Evolutionary conservation across 2,888 invertebrate genomes (phyloP), one percentile per base, ranked within the genome.

Genomic region (Polydrusus pterygomalis): DNA sequence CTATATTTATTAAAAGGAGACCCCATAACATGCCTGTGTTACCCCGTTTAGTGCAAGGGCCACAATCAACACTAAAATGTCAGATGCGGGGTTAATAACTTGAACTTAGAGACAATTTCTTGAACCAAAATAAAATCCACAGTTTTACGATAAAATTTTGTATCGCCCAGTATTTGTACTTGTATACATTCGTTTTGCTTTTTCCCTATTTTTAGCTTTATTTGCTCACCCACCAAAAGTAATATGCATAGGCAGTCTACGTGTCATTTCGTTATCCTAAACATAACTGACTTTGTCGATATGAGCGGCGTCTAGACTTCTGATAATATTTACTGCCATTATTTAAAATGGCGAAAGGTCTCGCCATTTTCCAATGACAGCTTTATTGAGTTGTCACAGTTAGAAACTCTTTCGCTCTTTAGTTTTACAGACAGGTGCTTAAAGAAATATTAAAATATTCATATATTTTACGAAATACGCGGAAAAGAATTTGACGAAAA

Each of bases 281-380:
- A 69, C 58, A 69, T 18, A 69, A 69, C 20, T 56, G 68, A 58
- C 68, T 58, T 58, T 25, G 68, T 58, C 68, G 68, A 69, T 69
- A 69, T 38, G 30, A 56, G 58, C 25, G 30, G 11, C 54, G 68
- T 69, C 68, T 69, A 69, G 68, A 69, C 68, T 56, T 69, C 68
- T 69, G 58, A 58, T 68, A 68, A 68, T 69, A 69, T 69, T 69
- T 69, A 69, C 68, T 51, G 65, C 13, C 40, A 38, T 60, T 60
- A 60, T 60, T 49, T 54, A 15, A 67, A 67, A 67, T 67, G 40
- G 68, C 68, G 25, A 20, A 58, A 69, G 68, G 68, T 69, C 56
- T 69, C 45, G 56, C 68, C 15, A 69, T 69, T 69, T 45, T 43
- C 20, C 20, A 69, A 45, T 43, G 68, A 58, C 68, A 69, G 15